A percentile compares a stretch with the other conserved stretches of the same genome.
Conservation (phyloP, 2,797 vertebrate genomes). For the Leptodactylus fallax region DNA sequence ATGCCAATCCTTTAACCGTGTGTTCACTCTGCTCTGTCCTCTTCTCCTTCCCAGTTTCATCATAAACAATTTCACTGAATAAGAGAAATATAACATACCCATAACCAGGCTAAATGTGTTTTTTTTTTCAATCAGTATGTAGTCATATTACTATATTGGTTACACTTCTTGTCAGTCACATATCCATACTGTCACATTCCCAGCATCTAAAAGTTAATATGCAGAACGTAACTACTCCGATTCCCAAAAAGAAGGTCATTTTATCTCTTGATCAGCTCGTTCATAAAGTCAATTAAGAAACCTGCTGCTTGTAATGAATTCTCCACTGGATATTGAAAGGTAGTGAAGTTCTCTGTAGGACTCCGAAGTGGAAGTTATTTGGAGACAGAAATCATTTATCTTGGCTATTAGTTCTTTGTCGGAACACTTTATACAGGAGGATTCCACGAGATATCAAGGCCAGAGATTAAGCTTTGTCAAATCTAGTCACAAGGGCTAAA, state of each 20-base stretch:
- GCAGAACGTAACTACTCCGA: slow-evolving; percentile 5
- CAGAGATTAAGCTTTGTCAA: slow-evolving; percentile 5
- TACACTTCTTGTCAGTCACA: neutral
- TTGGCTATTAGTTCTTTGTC: slow-evolving; percentile 48
- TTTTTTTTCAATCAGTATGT: too few relatives aligned
- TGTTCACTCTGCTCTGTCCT: neutral
- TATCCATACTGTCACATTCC: neutral
- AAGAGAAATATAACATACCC: neutral
- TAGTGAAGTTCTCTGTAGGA: slow-evolving; percentile 47
- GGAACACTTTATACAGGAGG: slow-evolving; percentile 24
- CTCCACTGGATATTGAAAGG: slow-evolving; percentile 57
- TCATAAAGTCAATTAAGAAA: slow-evolving; percentile 58
- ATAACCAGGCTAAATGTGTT: neutral
- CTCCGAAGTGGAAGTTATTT: slow-evolving; percentile 48
- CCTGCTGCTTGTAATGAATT: slow-evolving; percentile 58
- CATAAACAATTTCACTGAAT: neutral
- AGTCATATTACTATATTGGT: neutral
- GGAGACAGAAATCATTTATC: slow-evolving; percentile 51
- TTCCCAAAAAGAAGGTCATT: slow-evolving; percentile 52
- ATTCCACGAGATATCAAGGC: neutral
- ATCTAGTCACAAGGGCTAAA: slow-evolving; percentile 1
- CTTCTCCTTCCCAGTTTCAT: neutral
- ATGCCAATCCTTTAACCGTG: neutral
- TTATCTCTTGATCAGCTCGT: slow-evolving; percentile 49
- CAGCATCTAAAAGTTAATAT: slow-evolving; percentile 41